Percentiles rank a stretch among this genome's conserved stretches.
These are phyloP conservation scores for Cyrtodaria siliqua DNA, from an alignment of 2,888 invertebrate genomes.

Conservation along the genomic window DNA sequence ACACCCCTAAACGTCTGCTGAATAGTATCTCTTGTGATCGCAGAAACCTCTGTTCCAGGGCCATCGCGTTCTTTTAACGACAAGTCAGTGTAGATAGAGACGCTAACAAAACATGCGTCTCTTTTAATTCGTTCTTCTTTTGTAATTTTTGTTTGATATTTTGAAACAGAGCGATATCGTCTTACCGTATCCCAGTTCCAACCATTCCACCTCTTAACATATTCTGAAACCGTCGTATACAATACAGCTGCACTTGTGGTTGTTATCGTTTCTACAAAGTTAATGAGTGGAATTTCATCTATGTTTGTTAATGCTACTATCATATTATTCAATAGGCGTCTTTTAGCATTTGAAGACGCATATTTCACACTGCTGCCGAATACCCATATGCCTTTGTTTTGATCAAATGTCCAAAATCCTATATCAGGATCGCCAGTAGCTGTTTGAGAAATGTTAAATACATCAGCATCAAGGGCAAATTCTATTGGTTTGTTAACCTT, in stretches of 20 bases:
- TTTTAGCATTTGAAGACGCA: too few relatives aligned
- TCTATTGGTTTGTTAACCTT: conserved; percentile 31
- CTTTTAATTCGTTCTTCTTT: too few relatives aligned
- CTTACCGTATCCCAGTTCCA: too few relatives aligned
- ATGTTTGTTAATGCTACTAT: too few relatives aligned
- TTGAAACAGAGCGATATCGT: too few relatives aligned
- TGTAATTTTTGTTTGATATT: too few relatives aligned
- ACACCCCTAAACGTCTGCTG: conserved; percentile 18
- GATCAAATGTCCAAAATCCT: conserved; percentile 39
- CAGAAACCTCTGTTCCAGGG: conserved; percentile 12
- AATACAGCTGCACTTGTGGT: too few relatives aligned
- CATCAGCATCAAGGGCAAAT: conserved; percentile 29
- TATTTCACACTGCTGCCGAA: conserved; percentile 31
- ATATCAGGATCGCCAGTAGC: conserved; percentile 43
- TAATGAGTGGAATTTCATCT: too few relatives aligned
- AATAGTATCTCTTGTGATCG: conserved; percentile 19
- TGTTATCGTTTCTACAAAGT: too few relatives aligned
- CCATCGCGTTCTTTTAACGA: conserved; percentile 1
- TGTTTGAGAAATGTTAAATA: conserved; percentile 32
- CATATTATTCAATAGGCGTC: too few relatives aligned
- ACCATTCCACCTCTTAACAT: too few relatives aligned
- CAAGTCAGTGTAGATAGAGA: conserved; percentile 31
- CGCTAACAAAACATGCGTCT: conserved; percentile 38
- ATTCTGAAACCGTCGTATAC: too few relatives aligned
- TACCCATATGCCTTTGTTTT: conserved; percentile 53